Base-by-base conservation (phyloP, 2,888 invertebrate genomes). In the Lasius fuliginosus region DNA sequence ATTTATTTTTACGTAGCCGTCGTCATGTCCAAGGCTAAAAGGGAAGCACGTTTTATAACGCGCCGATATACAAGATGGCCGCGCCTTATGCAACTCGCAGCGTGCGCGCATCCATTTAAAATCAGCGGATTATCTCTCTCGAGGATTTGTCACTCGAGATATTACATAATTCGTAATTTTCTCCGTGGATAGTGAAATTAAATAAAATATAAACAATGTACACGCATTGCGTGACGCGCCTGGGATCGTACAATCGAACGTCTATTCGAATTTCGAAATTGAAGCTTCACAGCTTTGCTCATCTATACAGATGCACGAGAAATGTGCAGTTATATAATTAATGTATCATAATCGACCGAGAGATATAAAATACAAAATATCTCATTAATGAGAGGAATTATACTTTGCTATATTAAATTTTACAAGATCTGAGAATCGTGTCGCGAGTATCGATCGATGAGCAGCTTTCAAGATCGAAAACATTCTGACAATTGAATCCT, bases 1-100 rank as follows among this genome's bases (percentile, higher is more conserved):
- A 71, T 75, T 85, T 87, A 88, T 90, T 89, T 85, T 87, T 84
- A 73, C 68, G 79, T 49, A 58, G 67, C 58, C 82, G 79, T 86
- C 84, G 74, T n/a, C 49, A 49, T n/a, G n/a, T 79, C 33, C 85
- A 87, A 88, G 71, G 82, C 64, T 81, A 36, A 5, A 11, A 65
- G 33, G 42, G 36, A 73, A 65, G 73, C 30, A 64, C 69, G 40
- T 85, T 85, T 64, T 71, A 46, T 56, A 76, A 87, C 58, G 60
- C 82, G 83, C 82, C 86, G 82, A 53, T 81, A 73, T 89, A 90
- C 93, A 94, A 94, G 90, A 95, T 95, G 94, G 94, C 93, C 84
- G 91, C 92, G 53, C 90, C 92, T 95, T 95, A 94, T 92, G 94
- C 94, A 94, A 95, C 86, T 84, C 62, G 83, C 23, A 23, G 23